phyloP scores from a whole-genome alignment of 2,888 invertebrate species.

The Tetragnatha montana region DNA sequence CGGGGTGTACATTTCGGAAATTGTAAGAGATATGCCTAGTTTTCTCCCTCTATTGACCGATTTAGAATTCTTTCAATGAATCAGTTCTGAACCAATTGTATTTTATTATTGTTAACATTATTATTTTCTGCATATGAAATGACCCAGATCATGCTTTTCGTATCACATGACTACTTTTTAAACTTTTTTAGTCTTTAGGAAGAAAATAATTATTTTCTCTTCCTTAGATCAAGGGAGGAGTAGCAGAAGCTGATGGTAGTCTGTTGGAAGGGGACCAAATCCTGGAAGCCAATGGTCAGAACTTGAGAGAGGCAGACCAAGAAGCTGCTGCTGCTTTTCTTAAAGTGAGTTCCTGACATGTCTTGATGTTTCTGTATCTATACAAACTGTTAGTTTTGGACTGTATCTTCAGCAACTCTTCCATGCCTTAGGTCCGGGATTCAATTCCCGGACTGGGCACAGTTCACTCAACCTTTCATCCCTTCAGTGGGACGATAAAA shows the following conservation, averaged over 20 bases:
- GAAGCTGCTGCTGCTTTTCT: conserved; percentile 91
- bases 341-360: conserved; percentile 78
- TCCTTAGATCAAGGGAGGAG: conserved; percentile 83
- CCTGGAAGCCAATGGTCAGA: conserved; percentile 90
- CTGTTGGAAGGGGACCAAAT: conserved; percentile 94
- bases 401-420: neutral
- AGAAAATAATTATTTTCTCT: neutral
- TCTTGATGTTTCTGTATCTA: no score
- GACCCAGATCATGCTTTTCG: no score
- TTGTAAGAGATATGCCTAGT: conserved; percentile 78
- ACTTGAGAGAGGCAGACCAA: conserved; percentile 83
- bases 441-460: no score
- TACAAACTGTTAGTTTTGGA: neutral
- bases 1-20: conserved; percentile 91
- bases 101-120: no score
- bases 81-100: no score
- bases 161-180: no score
- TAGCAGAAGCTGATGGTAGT: conserved; percentile 87
- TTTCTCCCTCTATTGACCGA: no score
- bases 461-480: no score
- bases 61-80: no score
- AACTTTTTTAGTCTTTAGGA: neutral
- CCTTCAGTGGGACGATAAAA: no score
- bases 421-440: no score
- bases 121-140: no score